phyloP scores from a whole-genome alignment of 2,888 invertebrate species.

The Geotrupes spiniger region DNA sequence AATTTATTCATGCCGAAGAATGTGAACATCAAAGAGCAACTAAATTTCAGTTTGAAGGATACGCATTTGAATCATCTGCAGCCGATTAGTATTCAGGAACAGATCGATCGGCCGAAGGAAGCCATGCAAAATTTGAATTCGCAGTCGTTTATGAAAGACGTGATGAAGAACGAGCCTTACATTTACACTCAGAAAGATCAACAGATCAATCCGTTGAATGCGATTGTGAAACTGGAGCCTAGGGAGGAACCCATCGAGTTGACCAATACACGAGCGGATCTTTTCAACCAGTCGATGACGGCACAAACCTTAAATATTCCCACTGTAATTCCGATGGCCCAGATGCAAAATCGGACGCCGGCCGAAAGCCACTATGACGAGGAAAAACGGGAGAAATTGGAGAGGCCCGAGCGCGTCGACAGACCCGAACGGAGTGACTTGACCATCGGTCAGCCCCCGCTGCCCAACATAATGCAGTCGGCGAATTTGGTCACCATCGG shows the following conservation, averaged over 20 bases:
- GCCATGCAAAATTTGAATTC: constrained; percentile 42
- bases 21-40: constrained; percentile 37
- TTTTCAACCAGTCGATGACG: constrained; percentile 27
- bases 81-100: constrained; percentile 39
- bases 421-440: constrained; percentile 30
- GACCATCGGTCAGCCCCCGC: constrained; percentile 51
- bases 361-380: constrained; percentile 34
- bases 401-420: constrained; percentile 41
- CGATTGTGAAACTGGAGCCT: constrained; percentile 47
- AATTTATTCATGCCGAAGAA: constrained; percentile 40
- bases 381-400: constrained; percentile 33
- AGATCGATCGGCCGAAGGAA: constrained; percentile 34
- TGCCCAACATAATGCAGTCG: constrained; percentile 58
- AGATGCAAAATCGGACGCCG: constrained; percentile 29
- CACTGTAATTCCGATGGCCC: constrained; percentile 40
- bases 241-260: constrained; percentile 49
- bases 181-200: constrained; percentile 22
- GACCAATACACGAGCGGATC: constrained; percentile 29
- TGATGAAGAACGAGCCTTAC: constrained; percentile 27
- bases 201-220: constrained; percentile 26
- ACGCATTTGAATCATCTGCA: constrained; percentile 28
- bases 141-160: constrained; percentile 27
- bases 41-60: constrained; percentile 42
- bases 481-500: constrained; percentile 60
- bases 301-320: constrained; percentile 46